Conservation (phyloP, 1,140 invertebrate species). For the Zaprionus capensis region DNA sequence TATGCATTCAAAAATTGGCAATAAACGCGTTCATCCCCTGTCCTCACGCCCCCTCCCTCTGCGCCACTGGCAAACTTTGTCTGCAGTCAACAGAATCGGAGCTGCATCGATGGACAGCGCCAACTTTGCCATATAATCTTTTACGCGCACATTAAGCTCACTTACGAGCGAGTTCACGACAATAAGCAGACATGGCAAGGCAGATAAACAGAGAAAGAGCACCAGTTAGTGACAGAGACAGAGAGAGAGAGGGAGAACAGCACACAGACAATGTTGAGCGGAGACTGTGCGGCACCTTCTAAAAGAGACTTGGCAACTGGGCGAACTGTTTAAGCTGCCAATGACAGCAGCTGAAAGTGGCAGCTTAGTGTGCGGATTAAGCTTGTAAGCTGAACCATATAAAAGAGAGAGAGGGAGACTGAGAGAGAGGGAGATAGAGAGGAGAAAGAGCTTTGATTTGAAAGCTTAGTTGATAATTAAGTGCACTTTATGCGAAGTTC, state of each 20-base stretch:
- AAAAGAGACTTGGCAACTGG: constrained; percentile 20
- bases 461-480: not conserved
- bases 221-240: not conserved
- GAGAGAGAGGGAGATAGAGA: too few species aligned
- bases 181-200: constrained; percentile 27
- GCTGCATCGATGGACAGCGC: constrained; percentile 49
- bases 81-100: constrained; percentile 34
- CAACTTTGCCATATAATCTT: constrained; percentile 78
- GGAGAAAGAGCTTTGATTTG: not conserved
- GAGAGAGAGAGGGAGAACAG: not conserved
- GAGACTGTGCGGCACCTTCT: constrained; percentile 43
- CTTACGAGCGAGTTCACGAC: constrained; percentile 54
- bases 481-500: not conserved
- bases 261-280: constrained; percentile 26
- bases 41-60: not conserved
- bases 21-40: constrained; percentile 61
- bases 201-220: not conserved
- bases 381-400: constrained; percentile 9
- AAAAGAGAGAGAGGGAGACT: not conserved
- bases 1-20: constrained; percentile 81
- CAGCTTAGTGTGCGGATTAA: constrained; percentile 8
- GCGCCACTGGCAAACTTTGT: constrained; percentile 63
- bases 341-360: constrained; percentile 48
- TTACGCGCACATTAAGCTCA: constrained; percentile 76
- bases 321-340: constrained; percentile 31